Evolutionary conservation across 2,888 invertebrate species (phyloP).

Genomic region (Buathra laborator): DNA sequence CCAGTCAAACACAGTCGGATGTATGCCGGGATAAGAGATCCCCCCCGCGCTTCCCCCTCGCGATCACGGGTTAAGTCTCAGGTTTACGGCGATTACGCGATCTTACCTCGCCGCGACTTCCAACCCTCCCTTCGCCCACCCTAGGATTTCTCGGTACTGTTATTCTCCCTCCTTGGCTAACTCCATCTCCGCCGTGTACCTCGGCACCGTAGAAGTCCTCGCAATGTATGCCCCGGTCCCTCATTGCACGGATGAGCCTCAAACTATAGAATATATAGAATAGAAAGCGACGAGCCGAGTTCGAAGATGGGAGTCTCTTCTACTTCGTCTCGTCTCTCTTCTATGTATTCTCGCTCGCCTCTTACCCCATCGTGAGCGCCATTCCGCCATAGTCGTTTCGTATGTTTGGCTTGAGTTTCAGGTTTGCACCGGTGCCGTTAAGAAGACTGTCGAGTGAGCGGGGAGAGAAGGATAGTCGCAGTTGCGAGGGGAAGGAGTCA

Average conservation of each 20-base stretch:
- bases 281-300: slow-evolving; percentile 54
- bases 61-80: slow-evolving; percentile 81
- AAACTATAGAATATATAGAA: slow-evolving; percentile 66
- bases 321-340: slow-evolving; percentile 37
- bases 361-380: slow-evolving; percentile 40
- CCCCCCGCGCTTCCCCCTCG: slow-evolving; percentile 65
- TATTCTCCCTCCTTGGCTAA: slow-evolving; percentile 23
- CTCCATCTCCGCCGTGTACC: slow-evolving; percentile 17
- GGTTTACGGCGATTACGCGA: slow-evolving; percentile 83
- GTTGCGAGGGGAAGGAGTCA: slow-evolving; percentile 20
- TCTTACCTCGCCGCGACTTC: slow-evolving; percentile 74
- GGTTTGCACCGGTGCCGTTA: slow-evolving; percentile 76
- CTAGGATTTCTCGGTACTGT: slow-evolving; percentile 26
- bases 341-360: not conserved
- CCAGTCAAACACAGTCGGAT: slow-evolving; percentile 72
- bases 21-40: slow-evolving; percentile 71
- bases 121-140: slow-evolving; percentile 56
- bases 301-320: slow-evolving; percentile 18
- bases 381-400: slow-evolving; percentile 71
- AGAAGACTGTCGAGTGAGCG: slow-evolving; percentile 65
- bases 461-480: slow-evolving; percentile 62
- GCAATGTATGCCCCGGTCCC: slow-evolving; percentile 44
- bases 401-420: slow-evolving; percentile 83
- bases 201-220: slow-evolving; percentile 26
- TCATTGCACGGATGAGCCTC: slow-evolving; percentile 60